Evolutionary conservation across 2,113 vertebrate genomes (phyloP).

Genomic region (Menura novaehollandiae): DNA sequence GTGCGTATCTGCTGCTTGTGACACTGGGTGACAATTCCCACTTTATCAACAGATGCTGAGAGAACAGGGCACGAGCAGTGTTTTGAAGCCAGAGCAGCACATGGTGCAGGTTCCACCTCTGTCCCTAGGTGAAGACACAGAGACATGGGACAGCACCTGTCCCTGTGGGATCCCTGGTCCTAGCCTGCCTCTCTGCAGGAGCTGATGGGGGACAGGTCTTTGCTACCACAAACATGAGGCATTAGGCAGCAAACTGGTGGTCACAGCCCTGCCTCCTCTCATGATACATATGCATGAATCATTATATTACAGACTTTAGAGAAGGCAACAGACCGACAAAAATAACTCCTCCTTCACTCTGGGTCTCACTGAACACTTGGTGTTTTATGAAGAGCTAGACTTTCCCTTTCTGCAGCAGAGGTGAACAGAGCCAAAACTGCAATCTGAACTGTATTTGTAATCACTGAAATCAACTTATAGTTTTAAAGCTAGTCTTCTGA

Average conservation of each 20-base stretch:
- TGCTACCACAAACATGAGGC: background rate
- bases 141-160: background rate
- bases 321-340: background rate
- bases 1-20: background rate
- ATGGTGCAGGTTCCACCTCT: rapidly evolving
- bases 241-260: background rate
- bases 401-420: background rate
- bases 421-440: background rate
- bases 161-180: background rate
- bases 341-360: background rate
- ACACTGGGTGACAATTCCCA: background rate
- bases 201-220: background rate
- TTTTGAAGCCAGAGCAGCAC: background rate
- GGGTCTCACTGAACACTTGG: background rate
- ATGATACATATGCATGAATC: background rate
- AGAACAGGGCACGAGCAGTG: background rate
- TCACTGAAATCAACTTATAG: background rate
- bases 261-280: background rate
- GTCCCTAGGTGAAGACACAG: rapidly evolving
- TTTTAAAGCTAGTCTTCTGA: background rate
- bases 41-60: background rate
- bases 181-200: background rate
- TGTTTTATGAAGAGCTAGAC: background rate
- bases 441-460: background rate
- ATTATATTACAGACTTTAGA: background rate